Evolutionary conservation across 1,140 invertebrate genomes (phyloP).

Genomic region (Ceratina australensis): DNA sequence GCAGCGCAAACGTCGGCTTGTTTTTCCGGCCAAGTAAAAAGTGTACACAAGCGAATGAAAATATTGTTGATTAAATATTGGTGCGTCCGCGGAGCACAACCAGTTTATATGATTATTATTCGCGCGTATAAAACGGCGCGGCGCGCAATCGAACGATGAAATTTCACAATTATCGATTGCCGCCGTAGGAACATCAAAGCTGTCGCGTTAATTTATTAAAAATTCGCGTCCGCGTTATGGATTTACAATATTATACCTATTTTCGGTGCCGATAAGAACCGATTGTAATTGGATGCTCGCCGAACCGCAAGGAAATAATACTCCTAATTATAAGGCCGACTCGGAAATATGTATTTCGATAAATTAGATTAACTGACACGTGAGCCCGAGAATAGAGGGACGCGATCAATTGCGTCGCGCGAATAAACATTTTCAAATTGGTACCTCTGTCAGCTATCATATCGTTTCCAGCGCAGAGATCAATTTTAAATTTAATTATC

Average conservation of each 20-base stretch:
- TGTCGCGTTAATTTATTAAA: background rate
- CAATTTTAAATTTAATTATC: no score
- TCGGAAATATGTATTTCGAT: no score
- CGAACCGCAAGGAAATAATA: no score
- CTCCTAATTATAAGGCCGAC: no score
- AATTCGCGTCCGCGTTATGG: background rate
- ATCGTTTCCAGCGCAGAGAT: no score
- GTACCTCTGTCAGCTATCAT: no score
- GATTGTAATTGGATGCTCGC: no score
- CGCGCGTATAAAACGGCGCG: background rate
- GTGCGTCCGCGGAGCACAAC: background rate
- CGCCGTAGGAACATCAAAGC: background rate
- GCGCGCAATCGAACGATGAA: background rate
- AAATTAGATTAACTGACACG: no score
- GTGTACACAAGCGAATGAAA: slow-evolving; percentile 10
- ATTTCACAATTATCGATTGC: slow-evolving; percentile 15
- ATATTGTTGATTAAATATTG: slow-evolving; percentile 34
- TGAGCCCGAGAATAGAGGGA: no score
- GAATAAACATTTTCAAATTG: no score
- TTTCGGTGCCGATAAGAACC: background rate
- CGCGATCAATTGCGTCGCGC: no score
- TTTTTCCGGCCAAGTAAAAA: slow-evolving; percentile 16
- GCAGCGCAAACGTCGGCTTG: slow-evolving; percentile 1
- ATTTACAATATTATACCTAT: background rate
- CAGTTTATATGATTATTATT: slow-evolving; percentile 24